A percentile compares a stretch with the other conserved stretches of the same genome.
phyloP scores from a whole-genome alignment of 2,888 invertebrate species.

The Eilema caniola region DNA sequence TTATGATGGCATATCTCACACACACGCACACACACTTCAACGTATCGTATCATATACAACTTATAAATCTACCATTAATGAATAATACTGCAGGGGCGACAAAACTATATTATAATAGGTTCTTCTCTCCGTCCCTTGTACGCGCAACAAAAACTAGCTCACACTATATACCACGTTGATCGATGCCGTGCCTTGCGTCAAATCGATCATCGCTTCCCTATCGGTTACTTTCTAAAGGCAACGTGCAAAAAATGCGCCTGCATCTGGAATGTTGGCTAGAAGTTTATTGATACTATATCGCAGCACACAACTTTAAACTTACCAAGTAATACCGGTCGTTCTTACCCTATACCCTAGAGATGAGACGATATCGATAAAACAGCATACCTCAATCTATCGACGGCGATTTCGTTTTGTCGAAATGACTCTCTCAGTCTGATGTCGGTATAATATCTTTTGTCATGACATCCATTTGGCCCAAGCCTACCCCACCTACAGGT shows the following conservation, averaged over 20 bases:
- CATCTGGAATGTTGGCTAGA: background rate
- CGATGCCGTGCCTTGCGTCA: constrained; percentile 45
- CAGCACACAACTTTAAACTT: background rate
- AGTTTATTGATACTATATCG: background rate
- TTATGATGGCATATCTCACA: background rate
- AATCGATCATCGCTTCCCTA: constrained; percentile 52
- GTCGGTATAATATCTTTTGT: too few relatives aligned
- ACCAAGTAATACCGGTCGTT: background rate
- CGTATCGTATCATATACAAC: background rate
- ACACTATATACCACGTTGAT: constrained; percentile 57
- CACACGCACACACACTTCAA: background rate
- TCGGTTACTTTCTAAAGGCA: constrained; percentile 27
- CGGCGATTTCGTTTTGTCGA: too few relatives aligned
- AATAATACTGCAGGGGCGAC: background rate
- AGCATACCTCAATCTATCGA: too few relatives aligned
- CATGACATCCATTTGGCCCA: too few relatives aligned
- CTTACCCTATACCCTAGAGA: background rate
- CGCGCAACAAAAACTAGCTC: constrained; percentile 40
- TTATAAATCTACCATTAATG: background rate
- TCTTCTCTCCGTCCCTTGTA: constrained; percentile 11
- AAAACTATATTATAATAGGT: constrained; percentile 19
- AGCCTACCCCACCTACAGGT: too few relatives aligned
- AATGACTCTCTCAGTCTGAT: too few relatives aligned
- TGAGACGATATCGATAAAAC: background rate
- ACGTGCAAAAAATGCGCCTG: constrained; percentile 3